A percentile compares a stretch with the other conserved stretches of the same genome.
phyloP scores from a whole-genome alignment of 2,113 vertebrate species.

The Scomber colias region DNA sequence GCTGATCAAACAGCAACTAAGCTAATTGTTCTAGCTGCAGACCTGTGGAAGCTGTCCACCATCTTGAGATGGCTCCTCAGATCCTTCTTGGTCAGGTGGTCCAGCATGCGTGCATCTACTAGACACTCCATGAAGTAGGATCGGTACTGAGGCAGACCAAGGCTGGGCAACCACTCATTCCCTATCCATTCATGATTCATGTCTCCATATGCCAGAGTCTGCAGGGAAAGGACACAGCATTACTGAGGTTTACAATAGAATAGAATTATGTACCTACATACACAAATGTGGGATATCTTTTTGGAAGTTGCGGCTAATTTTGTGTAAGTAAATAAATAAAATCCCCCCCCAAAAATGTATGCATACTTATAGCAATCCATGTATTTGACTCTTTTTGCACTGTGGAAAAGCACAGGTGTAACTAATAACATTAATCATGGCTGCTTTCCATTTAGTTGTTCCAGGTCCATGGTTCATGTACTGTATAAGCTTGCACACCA shows the following conservation, averaged over 20 bases:
- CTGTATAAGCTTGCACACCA: not conserved
- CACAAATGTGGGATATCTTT: not conserved
- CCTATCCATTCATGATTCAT: constrained; percentile 99
- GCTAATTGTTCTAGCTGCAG: constrained; percentile 42
- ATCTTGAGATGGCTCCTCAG: constrained; percentile 96
- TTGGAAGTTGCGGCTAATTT: not conserved
- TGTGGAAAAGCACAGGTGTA: too few relatives aligned
- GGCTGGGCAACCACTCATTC: constrained; percentile 97
- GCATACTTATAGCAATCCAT: too few relatives aligned
- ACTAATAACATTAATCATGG: not conserved
- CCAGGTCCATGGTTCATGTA: not conserved
- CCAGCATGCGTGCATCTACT: constrained; percentile 96
- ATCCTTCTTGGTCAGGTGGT: constrained; percentile 98
- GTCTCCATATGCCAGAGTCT: constrained; percentile 97
- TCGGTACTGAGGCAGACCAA: constrained; percentile 96
- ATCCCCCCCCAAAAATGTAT: too few relatives aligned
- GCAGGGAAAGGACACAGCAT: constrained; percentile 18
- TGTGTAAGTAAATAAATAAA: not conserved
- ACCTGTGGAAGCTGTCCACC: constrained; percentile 99
- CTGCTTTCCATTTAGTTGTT: not conserved
- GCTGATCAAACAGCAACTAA: constrained; percentile 26
- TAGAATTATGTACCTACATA: not conserved
- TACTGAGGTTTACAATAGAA: constrained; percentile 14
- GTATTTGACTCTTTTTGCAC: not conserved
- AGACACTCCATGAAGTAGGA: constrained; percentile 99